phyloP scores from a whole-genome alignment of 2,797 vertebrate genomes.

The Macroramphosus scolopax region DNA sequence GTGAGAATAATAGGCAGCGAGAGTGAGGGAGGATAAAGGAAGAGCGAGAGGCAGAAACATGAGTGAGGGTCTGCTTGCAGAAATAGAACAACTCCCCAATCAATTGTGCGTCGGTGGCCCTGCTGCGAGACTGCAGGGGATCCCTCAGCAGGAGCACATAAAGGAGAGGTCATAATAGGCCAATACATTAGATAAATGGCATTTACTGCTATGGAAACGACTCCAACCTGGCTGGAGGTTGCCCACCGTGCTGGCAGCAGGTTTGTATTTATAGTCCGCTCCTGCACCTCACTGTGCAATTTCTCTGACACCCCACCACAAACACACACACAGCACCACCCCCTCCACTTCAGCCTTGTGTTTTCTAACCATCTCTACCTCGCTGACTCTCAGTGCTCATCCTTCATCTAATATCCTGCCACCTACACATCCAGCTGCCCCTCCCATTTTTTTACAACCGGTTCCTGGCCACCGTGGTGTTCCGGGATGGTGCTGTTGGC shows the following conservation, averaged over 20 bases:
- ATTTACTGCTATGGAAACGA: conserved; percentile 76
- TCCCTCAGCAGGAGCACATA: conserved; percentile 69
- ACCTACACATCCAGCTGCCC: conserved; percentile 30
- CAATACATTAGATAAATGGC: conserved; percentile 75
- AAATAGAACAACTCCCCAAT: conserved; percentile 73
- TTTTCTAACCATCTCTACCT: conserved; percentile 32
- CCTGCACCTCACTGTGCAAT: conserved; percentile 50
- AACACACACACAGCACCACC: too few species aligned
- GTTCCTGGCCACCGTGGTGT: conserved; percentile 17
- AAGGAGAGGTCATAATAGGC: conserved; percentile 71
- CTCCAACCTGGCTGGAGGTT: conserved; percentile 73
- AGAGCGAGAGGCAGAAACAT: conserved; percentile 40
- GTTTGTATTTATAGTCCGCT: conserved; percentile 72
- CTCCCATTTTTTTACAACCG: conserved; percentile 12
- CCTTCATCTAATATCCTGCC: conserved; percentile 41
- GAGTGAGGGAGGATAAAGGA: conserved; percentile 35
- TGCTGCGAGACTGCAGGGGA: conserved; percentile 66
- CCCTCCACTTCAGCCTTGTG: conserved; percentile 5
- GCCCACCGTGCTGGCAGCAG: conserved; percentile 60
- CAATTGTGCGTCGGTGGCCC: conserved; percentile 64
- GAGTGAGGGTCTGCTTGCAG: conserved; percentile 69
- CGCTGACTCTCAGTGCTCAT: conserved; percentile 36
- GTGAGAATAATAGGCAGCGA: conserved; percentile 27
- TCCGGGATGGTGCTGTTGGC: conserved; percentile 23
- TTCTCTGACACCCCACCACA: conserved; percentile 49